Evolutionary conservation across 1,140 invertebrate species (phyloP).

Genomic region (Chelonus insularis): DNA sequence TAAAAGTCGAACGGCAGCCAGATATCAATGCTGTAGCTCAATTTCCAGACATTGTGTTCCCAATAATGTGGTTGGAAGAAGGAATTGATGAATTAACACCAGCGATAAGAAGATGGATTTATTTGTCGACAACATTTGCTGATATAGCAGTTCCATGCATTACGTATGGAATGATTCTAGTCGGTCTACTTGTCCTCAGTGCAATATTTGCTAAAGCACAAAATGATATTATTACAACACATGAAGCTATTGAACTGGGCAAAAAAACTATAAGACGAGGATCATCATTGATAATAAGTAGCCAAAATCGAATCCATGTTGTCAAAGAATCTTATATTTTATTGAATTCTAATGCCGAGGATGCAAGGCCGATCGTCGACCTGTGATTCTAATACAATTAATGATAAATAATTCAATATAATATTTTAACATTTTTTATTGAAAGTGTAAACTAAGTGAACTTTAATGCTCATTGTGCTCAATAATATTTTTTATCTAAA

Average conservation of each 20-base stretch:
- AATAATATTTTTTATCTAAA: background rate
- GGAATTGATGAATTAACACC: constrained; percentile 80
- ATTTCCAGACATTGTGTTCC: constrained; percentile 80
- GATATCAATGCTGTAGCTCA: constrained; percentile 72
- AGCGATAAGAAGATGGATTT: constrained; percentile 74
- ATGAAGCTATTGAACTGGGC: constrained; percentile 77
- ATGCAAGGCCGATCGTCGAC: constrained; percentile 30
- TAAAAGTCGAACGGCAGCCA: constrained; percentile 74
- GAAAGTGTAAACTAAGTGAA: background rate
- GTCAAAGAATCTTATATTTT: constrained; percentile 66
- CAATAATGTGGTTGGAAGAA: constrained; percentile 88
- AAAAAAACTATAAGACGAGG: constrained; percentile 70
- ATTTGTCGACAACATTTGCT: constrained; percentile 74
- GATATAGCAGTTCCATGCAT: constrained; percentile 69
- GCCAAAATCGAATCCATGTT: constrained; percentile 68
- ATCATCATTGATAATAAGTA: constrained; percentile 70
- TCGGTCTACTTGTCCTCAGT: constrained; percentile 67
- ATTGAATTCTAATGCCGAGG: constrained; percentile 50
- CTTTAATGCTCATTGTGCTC: constrained; percentile 9
- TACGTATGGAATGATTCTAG: constrained; percentile 71
- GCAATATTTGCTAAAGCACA: constrained; percentile 72
- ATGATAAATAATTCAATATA: background rate
- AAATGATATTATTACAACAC: constrained; percentile 73
- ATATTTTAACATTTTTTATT: background rate
- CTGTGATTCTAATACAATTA: background rate